These are phyloP conservation scores for Phacellophora camtschatica DNA, from an alignment of 30 jellyfish, hydroid and myxozoan genomes.

Conservation along the genomic window DNA sequence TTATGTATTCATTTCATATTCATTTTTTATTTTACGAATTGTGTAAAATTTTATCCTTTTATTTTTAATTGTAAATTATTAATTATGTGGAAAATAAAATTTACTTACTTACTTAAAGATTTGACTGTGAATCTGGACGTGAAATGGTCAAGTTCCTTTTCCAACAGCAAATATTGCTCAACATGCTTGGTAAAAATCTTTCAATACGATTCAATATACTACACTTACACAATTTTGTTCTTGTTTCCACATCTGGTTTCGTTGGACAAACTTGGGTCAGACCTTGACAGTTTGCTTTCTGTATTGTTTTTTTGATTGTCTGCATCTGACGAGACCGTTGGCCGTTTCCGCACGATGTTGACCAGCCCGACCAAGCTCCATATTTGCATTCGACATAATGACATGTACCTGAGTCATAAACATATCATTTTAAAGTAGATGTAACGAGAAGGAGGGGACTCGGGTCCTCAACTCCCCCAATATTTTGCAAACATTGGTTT, in stretches of 20 bases:
- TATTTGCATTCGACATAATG: slow-evolving; percentile 60
- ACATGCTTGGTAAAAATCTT: too few species aligned
- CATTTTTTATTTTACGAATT: too few species aligned
- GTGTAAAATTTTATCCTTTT: too few species aligned
- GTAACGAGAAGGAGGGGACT: background rate
- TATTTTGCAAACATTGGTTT: too few species aligned
- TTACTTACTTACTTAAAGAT: too few species aligned
- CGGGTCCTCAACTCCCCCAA: background rate
- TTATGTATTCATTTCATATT: too few species aligned
- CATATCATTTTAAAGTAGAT: background rate
- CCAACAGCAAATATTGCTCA: too few species aligned
- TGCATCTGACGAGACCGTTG: slow-evolving; percentile 46
- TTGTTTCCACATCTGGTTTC: slow-evolving; percentile 20
- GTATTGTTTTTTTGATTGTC: slow-evolving; percentile 12
- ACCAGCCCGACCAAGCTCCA: slow-evolving; percentile 81
- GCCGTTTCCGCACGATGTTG: slow-evolving; percentile 74
- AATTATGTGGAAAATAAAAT: too few species aligned
- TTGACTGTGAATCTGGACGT: too few species aligned
- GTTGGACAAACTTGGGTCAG: slow-evolving; percentile 49
- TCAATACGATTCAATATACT: too few species aligned
- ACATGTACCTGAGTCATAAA: slow-evolving; percentile 39
- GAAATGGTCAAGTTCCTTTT: too few species aligned
- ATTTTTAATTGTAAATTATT: too few species aligned
- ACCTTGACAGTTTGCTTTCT: slow-evolving; percentile 55
- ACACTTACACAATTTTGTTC: slow-evolving; percentile 22